Conservation (phyloP, 1,140 invertebrate genomes). For the Adoxophyes honmai region DNA sequence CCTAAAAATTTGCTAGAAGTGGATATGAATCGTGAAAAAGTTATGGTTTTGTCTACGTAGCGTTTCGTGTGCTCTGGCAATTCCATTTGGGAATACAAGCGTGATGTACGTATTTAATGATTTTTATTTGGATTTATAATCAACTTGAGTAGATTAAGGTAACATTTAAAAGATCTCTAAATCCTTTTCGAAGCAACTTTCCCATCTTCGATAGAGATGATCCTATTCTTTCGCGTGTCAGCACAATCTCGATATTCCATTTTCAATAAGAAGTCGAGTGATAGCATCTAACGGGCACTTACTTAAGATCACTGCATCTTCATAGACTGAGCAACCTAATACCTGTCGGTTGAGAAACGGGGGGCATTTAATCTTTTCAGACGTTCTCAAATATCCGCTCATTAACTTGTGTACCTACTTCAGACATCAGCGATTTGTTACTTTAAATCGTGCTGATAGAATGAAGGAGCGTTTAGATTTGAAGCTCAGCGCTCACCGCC, state of each 20-base stretch:
- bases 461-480: slow-evolving; percentile 53
- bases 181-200: neutral
- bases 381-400: slow-evolving; percentile 65
- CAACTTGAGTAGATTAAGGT: too few relatives aligned
- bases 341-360: slow-evolving; percentile 53
- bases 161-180: neutral
- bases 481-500: slow-evolving; percentile 40
- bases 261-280: slow-evolving; percentile 5
- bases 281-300: slow-evolving; percentile 11
- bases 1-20: too few relatives aligned
- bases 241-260: slow-evolving; percentile 12
- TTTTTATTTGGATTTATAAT: too few relatives aligned
- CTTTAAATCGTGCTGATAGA: slow-evolving; percentile 62
- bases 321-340: slow-evolving; percentile 25
- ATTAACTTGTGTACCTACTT: slow-evolving; percentile 73
- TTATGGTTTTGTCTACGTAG: too few relatives aligned
- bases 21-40: too few relatives aligned
- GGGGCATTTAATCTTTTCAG: slow-evolving; percentile 67
- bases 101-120: too few relatives aligned
- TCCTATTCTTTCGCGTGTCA: slow-evolving; percentile 7
- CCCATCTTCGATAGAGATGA: neutral
- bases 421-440: slow-evolving; percentile 71
- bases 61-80: too few relatives aligned
- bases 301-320: slow-evolving; percentile 26
- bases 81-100: too few relatives aligned